Evolutionary conservation across 2,797 vertebrate species (phyloP).

Genomic region (Hippocampus kuda): DNA sequence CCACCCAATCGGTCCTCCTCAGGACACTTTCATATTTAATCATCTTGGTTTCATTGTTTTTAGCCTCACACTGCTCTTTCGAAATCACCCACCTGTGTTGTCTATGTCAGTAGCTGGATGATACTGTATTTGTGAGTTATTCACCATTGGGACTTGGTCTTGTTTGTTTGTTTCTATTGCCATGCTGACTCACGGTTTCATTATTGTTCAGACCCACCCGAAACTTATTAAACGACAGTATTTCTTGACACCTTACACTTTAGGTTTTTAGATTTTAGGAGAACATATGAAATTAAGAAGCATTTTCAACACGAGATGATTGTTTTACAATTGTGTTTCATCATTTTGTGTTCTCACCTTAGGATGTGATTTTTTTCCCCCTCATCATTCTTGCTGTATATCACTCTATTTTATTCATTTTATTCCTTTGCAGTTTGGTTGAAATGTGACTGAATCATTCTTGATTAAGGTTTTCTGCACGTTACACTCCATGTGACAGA

Average conservation of each 20-base stretch:
- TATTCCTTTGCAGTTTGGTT: conserved; percentile 37
- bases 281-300: conserved; percentile 25
- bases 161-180: not conserved
- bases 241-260: not conserved
- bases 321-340: conserved; percentile 24
- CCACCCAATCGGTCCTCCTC: no score
- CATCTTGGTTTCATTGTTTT: no score
- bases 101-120: not conserved
- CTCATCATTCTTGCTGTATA: conserved; percentile 24
- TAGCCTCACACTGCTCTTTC: no score
- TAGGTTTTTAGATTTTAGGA: not conserved
- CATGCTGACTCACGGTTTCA: not conserved
- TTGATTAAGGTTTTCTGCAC: conserved; percentile 44
- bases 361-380: conserved; percentile 29
- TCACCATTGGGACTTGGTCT: not conserved
- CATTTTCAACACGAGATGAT: not conserved
- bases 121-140: not conserved
- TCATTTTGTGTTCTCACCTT: conserved; percentile 44
- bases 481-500: conserved; percentile 32
- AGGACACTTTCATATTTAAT: no score
- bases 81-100: not conserved
- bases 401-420: conserved; percentile 21
- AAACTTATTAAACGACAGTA: not conserved
- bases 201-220: not conserved
- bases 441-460: conserved; percentile 50